phyloP scores from a whole-genome alignment of 1,140 invertebrate species.

The Antheraea pernyi region DNA sequence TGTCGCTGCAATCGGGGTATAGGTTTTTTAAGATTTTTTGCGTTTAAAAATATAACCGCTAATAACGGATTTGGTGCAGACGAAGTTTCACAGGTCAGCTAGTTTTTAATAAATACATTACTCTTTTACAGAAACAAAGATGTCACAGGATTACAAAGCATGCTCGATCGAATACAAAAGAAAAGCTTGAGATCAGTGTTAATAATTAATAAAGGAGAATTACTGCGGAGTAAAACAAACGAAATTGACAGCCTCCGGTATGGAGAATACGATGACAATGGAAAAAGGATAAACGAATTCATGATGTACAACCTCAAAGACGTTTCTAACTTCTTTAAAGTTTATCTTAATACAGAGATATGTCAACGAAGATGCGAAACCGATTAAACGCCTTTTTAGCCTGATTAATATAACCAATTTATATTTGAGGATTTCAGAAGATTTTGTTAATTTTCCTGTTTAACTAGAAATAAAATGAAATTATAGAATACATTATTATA shows the following conservation, averaged over 20 bases:
- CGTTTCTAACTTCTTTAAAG: slow-evolving; percentile 43
- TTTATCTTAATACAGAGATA: slow-evolving; percentile 43
- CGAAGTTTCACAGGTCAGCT: too few species aligned
- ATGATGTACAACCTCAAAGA: slow-evolving; percentile 46
- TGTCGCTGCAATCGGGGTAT: too few species aligned
- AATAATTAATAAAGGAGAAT: slow-evolving; percentile 13
- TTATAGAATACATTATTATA: too few species aligned
- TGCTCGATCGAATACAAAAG: background rate
- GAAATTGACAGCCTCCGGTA: slow-evolving; percentile 41
- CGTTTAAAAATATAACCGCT: too few species aligned
- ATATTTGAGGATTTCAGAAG: background rate
- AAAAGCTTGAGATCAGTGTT: slow-evolving; percentile 3
- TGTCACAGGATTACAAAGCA: background rate
- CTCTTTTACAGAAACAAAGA: background rate
- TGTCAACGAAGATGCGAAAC: slow-evolving; percentile 37
- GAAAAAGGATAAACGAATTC: slow-evolving; percentile 35
- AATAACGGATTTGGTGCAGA: too few species aligned
- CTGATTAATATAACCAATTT: background rate
- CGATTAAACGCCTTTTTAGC: background rate
- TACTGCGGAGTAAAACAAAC: slow-evolving; percentile 12
- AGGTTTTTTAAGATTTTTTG: too few species aligned
- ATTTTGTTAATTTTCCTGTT: too few species aligned
- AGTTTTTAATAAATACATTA: too few species aligned
- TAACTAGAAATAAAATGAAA: too few species aligned
- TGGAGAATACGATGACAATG: slow-evolving; percentile 37